Percentiles rank a stretch among this genome's conserved stretches.
Conservation (phyloP, 2,888 invertebrate genomes). For the Cheilosia vulpina region DNA sequence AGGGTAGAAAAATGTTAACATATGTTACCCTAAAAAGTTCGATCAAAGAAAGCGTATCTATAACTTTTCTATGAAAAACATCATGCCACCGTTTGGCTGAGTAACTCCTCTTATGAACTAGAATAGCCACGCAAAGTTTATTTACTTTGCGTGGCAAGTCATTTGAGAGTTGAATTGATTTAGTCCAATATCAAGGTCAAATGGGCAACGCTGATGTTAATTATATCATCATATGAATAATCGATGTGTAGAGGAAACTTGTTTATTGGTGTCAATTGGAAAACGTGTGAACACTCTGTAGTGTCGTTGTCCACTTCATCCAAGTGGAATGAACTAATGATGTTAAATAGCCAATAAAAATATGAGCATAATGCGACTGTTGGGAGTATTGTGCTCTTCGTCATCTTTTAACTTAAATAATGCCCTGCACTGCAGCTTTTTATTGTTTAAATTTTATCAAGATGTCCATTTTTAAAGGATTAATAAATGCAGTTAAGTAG, state of each 20-base stretch:
- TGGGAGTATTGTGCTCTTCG: no score
- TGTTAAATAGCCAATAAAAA: background rate
- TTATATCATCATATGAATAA: slow-evolving; percentile 49
- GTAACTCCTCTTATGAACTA: background rate
- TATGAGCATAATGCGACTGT: no score
- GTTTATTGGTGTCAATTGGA: slow-evolving; percentile 65
- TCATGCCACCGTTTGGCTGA: no score
- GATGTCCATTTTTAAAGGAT: no score
- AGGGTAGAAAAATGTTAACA: slow-evolving; percentile 37
- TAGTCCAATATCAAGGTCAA: slow-evolving; percentile 61
- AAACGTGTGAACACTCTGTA: background rate
- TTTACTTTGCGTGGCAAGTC: background rate
- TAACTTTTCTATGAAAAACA: no score
- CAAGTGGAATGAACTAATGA: slow-evolving; percentile 18
- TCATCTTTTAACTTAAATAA: no score
- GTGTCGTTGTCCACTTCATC: background rate
- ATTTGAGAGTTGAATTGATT: slow-evolving; percentile 48
- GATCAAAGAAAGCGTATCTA: slow-evolving; percentile 4
- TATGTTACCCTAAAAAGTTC: slow-evolving; percentile 42
- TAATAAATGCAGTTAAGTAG: no score
- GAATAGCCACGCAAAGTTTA: slow-evolving; percentile 9
- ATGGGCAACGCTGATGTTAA: slow-evolving; percentile 32
- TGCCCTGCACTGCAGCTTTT: no score
- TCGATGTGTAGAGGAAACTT: slow-evolving; percentile 52
- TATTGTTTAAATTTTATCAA: no score